These are phyloP conservation scores for Lagopus leucura DNA, from an alignment of 2,113 vertebrate species.

Conservation along the genomic window DNA sequence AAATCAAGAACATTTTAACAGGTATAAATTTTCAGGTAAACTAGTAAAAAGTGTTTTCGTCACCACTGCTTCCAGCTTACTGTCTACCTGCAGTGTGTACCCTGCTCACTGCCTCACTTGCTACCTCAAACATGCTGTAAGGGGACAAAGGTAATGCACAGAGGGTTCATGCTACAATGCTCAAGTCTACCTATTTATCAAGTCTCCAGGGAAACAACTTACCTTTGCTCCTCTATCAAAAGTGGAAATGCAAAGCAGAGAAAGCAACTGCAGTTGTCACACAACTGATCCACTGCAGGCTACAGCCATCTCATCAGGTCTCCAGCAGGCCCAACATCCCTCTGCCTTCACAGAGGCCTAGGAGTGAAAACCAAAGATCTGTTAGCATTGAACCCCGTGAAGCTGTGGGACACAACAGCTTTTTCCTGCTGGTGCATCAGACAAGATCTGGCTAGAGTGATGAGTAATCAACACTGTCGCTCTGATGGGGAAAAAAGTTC, in stretches of 20 bases:
- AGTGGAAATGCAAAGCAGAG: not conserved
- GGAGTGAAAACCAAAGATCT: fast-evolving
- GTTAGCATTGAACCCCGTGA: not conserved
- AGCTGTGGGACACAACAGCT: not conserved
- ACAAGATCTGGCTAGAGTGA: slow-evolving; percentile 69
- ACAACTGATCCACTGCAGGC: not conserved
- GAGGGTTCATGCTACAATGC: not conserved
- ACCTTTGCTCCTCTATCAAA: not conserved
- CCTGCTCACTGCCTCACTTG: not conserved
- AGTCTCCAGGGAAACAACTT: not conserved
- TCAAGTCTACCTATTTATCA: not conserved
- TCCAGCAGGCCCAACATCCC: not conserved
- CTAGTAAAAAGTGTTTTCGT: not conserved
- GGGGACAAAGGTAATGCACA: no score
- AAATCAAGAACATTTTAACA: not conserved
- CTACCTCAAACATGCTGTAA: not conserved
- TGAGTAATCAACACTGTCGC: slow-evolving; percentile 75
- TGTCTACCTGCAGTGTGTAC: not conserved
- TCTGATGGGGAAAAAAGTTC: slow-evolving; percentile 81
- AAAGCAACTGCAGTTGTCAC: not conserved
- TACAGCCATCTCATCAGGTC: not conserved
- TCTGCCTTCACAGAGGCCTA: not conserved
- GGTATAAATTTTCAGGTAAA: not conserved
- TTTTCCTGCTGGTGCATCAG: slow-evolving; percentile 71
- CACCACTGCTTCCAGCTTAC: not conserved